These are phyloP conservation scores for Watsonalla binaria DNA, from an alignment of 2,888 invertebrate species.

Conservation along the genomic window DNA sequence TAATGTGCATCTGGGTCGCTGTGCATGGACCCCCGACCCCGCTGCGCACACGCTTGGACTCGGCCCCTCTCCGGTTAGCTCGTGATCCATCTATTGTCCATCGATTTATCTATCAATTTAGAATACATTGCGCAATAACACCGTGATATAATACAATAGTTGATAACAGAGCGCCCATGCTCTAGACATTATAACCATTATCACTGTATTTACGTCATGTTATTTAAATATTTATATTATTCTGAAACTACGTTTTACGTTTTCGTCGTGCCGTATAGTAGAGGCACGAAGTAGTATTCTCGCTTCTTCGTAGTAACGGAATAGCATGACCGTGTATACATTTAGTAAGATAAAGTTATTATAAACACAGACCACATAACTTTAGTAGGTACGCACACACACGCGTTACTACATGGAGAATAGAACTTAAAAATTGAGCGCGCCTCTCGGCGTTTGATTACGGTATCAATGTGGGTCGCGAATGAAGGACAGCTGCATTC, in stretches of 20 bases:
- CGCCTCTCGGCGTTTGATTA: conserved; percentile 33
- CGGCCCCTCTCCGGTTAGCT: conserved; percentile 7
- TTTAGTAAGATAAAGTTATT: background rate
- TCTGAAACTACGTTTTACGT: conserved; percentile 6
- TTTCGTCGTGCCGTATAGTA: background rate
- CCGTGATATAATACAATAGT: conserved; percentile 29
- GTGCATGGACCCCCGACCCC: conserved; percentile 1
- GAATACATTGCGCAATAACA: conserved; percentile 42
- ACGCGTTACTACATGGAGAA: conserved; percentile 26
- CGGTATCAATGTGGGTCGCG: conserved; percentile 57
- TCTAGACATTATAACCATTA: conserved; percentile 26
- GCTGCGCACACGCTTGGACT: conserved; percentile 15
- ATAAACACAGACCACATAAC: background rate
- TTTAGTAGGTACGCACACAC: background rate
- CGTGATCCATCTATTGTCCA: conserved; percentile 39
- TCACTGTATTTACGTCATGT: conserved; percentile 28
- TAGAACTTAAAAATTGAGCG: conserved; percentile 29
- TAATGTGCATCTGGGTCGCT: conserved; percentile 21
- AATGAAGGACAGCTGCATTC: conserved; percentile 38
- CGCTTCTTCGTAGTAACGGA: background rate
- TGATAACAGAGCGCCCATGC: conserved; percentile 28
- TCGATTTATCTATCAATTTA: conserved; percentile 53
- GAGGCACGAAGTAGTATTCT: no score
- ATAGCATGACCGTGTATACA: conserved; percentile 10
- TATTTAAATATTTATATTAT: conserved; percentile 19